These are phyloP conservation scores for Augochlora pura DNA, from an alignment of 1,140 invertebrate genomes.

Conservation along the genomic window DNA sequence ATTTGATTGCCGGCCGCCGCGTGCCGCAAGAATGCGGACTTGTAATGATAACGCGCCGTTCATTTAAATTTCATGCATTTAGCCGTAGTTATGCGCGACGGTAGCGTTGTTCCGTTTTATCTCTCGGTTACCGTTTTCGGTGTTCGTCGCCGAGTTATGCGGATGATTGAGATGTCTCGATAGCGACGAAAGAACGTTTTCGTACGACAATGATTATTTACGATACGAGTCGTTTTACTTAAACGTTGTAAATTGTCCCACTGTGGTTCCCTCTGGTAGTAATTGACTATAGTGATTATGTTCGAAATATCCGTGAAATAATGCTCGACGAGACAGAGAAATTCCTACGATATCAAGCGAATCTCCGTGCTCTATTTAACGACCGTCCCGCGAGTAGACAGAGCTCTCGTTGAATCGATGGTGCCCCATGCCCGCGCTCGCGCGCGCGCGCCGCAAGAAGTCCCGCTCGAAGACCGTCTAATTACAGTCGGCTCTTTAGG, in stretches of 20 bases:
- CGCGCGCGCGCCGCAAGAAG: constrained; percentile 17
- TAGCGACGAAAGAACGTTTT: background rate
- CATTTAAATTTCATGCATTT: constrained; percentile 24
- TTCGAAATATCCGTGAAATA: background rate
- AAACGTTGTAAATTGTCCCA: background rate
- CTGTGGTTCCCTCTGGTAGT: background rate
- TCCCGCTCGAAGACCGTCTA: constrained; percentile 32
- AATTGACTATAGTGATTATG: no score
- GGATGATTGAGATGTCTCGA: constrained; percentile 6
- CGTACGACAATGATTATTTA: background rate
- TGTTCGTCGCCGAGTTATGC: background rate
- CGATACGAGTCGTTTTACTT: background rate
- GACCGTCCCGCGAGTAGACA: constrained; percentile 2
- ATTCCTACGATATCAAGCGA: background rate
- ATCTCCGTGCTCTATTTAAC: background rate
- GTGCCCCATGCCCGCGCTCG: background rate
- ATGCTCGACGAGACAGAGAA: background rate
- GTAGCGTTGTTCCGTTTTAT: constrained; percentile 18
- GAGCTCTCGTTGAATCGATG: background rate
- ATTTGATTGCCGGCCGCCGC: background rate
- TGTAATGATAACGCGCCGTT: constrained; percentile 12
- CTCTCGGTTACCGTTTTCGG: background rate
- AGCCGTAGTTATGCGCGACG: background rate
- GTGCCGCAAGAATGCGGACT: constrained; percentile 1
- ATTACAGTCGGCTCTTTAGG: constrained; percentile 20